Percentiles rank a stretch among this genome's conserved stretches.
phyloP scores from a whole-genome alignment of 1,140 invertebrate genomes.

The Drosophila bocqueti region DNA sequence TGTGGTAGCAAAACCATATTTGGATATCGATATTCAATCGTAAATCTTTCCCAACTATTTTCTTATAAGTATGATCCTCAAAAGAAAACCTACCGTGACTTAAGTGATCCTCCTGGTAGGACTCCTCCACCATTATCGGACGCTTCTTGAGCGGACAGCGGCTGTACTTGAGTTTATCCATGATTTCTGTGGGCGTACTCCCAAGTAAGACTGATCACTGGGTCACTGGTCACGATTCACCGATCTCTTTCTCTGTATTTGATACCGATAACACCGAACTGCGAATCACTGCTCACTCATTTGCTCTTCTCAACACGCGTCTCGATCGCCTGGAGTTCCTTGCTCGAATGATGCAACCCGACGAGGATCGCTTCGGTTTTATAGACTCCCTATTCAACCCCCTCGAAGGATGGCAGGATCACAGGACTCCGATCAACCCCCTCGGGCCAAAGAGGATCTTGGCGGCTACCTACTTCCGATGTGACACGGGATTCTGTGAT shows the following conservation, averaged over 20 bases:
- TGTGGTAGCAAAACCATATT: neutral
- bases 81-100: slow-evolving; percentile 64
- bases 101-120: slow-evolving; percentile 69
- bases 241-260: slow-evolving; percentile 5
- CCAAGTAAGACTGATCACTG: slow-evolving; percentile 16
- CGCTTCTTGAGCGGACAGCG: slow-evolving; percentile 95
- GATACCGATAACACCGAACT: slow-evolving; percentile 28
- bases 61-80: too few species aligned
- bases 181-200: slow-evolving; percentile 18
- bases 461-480: slow-evolving; percentile 75
- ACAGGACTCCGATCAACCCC: slow-evolving; percentile 43
- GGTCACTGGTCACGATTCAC: slow-evolving; percentile 16
- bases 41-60: neutral
- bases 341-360: slow-evolving; percentile 80
- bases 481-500: slow-evolving; percentile 60
- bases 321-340: slow-evolving; percentile 70
- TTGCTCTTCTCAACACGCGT: slow-evolving; percentile 44
- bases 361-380: slow-evolving; percentile 78
- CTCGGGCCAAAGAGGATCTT: slow-evolving; percentile 59
- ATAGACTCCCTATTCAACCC: slow-evolving; percentile 64
- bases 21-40: neutral
- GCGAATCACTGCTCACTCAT: slow-evolving; percentile 45
- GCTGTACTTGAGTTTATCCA: slow-evolving; percentile 86
- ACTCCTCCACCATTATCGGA: slow-evolving; percentile 88
- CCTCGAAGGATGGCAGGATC: slow-evolving; percentile 27